A percentile compares a stretch with the other conserved stretches of the same genome.
These are phyloP conservation scores for Zosterops japonicus DNA, from an alignment of 2,113 vertebrate genomes.

Conservation along the genomic window DNA sequence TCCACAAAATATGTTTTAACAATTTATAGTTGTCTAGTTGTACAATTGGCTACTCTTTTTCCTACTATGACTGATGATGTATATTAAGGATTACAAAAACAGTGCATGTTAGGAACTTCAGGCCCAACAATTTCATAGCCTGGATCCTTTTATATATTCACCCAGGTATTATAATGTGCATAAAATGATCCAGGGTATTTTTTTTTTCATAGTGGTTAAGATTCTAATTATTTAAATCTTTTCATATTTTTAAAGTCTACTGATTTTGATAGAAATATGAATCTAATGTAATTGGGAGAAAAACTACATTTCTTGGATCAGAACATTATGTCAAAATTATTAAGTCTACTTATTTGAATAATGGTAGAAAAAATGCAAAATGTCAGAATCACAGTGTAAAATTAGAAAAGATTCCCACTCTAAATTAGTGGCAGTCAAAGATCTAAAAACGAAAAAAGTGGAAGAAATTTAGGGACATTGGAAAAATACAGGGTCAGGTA, in stretches of 20 bases:
- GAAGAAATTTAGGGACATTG: background rate
- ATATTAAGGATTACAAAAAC: background rate
- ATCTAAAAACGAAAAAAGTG: background rate
- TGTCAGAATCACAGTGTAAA: background rate
- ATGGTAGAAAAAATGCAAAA: background rate
- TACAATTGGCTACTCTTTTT: background rate
- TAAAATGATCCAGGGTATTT: rapidly evolving
- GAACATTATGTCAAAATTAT: background rate
- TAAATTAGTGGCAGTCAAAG: background rate
- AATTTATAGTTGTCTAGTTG: background rate
- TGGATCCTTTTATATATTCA: background rate
- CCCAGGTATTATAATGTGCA: background rate
- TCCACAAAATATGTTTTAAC: background rate
- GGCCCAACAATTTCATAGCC: background rate
- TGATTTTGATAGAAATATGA: background rate
- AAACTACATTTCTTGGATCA: background rate
- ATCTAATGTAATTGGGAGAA: background rate
- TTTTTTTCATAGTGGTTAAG: background rate
- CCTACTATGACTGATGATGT: background rate
- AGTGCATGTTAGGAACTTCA: background rate
- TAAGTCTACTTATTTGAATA: background rate
- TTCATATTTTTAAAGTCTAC: background rate
- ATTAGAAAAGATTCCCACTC: background rate
- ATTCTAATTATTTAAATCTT: background rate
- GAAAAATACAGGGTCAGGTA: background rate